Evolutionary conservation across 2,797 vertebrate genomes (phyloP).

Genomic region (Neosilurus hyrtlii): DNA sequence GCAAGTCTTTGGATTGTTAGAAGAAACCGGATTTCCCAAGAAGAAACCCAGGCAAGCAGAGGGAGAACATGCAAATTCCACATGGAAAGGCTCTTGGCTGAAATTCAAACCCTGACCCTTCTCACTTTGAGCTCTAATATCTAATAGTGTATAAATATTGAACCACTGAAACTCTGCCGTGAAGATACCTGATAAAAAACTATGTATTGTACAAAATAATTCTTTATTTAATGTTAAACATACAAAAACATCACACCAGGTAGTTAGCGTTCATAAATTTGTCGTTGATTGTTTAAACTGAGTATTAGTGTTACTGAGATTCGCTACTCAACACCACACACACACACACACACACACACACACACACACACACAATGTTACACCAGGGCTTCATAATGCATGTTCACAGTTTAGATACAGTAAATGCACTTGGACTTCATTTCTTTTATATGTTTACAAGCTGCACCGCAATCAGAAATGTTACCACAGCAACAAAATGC

Average conservation of each 20-base stretch:
- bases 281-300: conserved; percentile 20
- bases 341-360: conserved; percentile 27
- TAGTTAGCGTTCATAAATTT: conserved; percentile 28
- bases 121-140: too few species aligned
- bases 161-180: too few species aligned
- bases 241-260: conserved; percentile 51
- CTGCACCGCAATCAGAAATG: background rate
- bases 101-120: too few species aligned
- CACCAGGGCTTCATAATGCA: background rate
- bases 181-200: background rate
- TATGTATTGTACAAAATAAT: conserved; percentile 23
- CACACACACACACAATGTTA: conserved; percentile 9
- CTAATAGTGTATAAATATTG: background rate
- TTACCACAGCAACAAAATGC: background rate
- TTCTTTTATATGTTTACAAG: background rate
- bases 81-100: too few species aligned
- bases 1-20: too few species aligned
- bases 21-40: too few species aligned
- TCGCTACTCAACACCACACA: background rate
- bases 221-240: conserved; percentile 53
- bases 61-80: too few species aligned
- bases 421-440: conserved; percentile 28
- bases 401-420: conserved; percentile 15
- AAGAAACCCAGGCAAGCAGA: too few species aligned
- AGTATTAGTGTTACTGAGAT: conserved; percentile 14